Percentiles rank a stretch among this genome's conserved stretches.
These are phyloP conservation scores for Dolichopus griseipennis DNA, from an alignment of 2,888 invertebrate species.

Conservation along the genomic window DNA sequence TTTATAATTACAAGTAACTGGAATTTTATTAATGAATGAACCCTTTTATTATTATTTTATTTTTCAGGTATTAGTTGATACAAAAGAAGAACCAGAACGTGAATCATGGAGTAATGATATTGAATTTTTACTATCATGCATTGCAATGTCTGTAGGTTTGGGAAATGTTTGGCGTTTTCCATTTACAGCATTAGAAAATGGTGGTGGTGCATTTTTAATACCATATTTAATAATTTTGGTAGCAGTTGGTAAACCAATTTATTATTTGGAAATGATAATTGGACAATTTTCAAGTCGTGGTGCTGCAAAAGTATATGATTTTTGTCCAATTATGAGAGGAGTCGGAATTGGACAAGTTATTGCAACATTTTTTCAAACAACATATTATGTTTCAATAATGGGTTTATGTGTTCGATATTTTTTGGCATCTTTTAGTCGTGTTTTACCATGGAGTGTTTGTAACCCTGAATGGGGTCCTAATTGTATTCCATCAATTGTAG, in stretches of 20 bases:
- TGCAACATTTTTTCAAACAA: conserved; percentile 50
- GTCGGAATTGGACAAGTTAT: conserved; percentile 51
- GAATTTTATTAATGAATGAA: too few species aligned
- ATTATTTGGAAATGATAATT: conserved; percentile 63
- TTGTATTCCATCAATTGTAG: conserved; percentile 41
- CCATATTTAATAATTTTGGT: conserved; percentile 56
- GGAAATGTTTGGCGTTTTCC: conserved; percentile 65
- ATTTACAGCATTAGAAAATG: conserved; percentile 57
- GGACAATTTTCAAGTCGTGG: conserved; percentile 67
- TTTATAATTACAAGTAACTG: too few species aligned
- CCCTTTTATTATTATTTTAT: too few species aligned
- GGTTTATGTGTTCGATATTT: conserved; percentile 56
- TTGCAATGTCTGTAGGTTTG: conserved; percentile 54
- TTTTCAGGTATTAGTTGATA: not conserved
- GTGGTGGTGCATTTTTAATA: conserved; percentile 59
- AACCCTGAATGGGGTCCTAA: conserved; percentile 45
- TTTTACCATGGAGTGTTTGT: conserved; percentile 57
- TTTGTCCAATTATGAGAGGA: conserved; percentile 64
- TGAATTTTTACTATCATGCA: conserved; percentile 43
- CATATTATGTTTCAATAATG: conserved; percentile 61
- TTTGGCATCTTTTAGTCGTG: conserved; percentile 50
- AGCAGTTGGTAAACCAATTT: conserved; percentile 58
- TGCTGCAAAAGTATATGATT: conserved; percentile 57
- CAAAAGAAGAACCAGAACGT: conserved; percentile 28
- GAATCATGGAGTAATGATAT: conserved; percentile 42